Conservation (phyloP, 2,797 vertebrate species). For the Xenops minutus region DNA sequence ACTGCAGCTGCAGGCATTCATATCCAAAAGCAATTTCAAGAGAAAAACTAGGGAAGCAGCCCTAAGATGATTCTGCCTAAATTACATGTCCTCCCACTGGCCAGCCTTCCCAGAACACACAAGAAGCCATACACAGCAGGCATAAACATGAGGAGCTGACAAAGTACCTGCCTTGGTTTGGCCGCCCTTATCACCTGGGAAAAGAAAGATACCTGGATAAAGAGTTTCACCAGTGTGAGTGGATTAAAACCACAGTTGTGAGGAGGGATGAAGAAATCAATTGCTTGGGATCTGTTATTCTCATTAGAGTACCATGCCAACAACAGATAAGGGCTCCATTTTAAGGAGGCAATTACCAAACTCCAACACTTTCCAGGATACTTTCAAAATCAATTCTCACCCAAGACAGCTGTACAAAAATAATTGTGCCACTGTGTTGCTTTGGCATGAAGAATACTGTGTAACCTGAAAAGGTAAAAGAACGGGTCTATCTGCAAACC, state of each 20-base stretch:
- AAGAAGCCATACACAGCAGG: not conserved
- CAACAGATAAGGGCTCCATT: not conserved
- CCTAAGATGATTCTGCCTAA: not conserved
- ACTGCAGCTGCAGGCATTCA: not conserved
- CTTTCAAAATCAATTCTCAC: not conserved
- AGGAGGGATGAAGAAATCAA: not conserved
- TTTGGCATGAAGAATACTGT: not conserved
- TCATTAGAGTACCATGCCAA: not conserved
- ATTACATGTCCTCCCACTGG: not conserved
- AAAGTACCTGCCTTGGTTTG: not conserved
- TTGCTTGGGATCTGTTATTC: not conserved
- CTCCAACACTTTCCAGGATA: not conserved
- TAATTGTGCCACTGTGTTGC: not conserved
- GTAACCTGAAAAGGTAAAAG: not conserved
- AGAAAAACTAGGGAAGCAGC: not conserved
- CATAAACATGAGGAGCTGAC: not conserved
- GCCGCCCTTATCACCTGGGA: not conserved
- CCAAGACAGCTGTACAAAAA: not conserved
- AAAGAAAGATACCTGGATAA: not conserved
- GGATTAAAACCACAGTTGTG: not conserved
- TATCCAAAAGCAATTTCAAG: not conserved
- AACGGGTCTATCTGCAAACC: not conserved
- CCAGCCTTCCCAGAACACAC: not conserved
- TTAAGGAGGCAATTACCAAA: not conserved
- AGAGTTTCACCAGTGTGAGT: not conserved